These are phyloP conservation scores for Sebastes aleutianus DNA, from an alignment of 2,797 vertebrate species.

Conservation along the genomic window DNA sequence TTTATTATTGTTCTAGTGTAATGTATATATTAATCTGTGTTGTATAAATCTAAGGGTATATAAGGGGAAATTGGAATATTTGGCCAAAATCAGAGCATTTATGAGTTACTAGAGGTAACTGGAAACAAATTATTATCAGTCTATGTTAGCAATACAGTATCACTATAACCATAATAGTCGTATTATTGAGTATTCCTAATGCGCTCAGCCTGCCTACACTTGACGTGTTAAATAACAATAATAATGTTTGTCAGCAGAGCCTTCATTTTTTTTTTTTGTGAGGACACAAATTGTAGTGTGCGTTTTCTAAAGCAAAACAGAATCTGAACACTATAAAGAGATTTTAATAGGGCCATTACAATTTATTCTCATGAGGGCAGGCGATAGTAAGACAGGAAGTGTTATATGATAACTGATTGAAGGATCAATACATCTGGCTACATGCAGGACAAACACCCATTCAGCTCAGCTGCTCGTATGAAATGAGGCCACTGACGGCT, in stretches of 20 bases:
- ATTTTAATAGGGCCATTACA: constrained; percentile 33
- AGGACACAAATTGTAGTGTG: not conserved
- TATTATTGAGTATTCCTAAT: not conserved
- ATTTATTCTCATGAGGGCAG: constrained; percentile 20
- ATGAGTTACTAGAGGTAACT: not conserved
- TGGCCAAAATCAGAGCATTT: not conserved
- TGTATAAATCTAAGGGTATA: not conserved
- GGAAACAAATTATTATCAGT: not conserved
- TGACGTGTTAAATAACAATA: not conserved
- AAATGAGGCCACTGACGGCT: constrained; percentile 40
- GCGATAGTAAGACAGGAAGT: constrained; percentile 49
- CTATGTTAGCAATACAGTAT: not conserved
- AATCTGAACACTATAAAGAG: not conserved
- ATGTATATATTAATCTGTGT: not conserved
- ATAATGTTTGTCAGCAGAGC: not conserved
- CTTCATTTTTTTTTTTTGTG: not conserved
- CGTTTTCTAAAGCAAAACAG: not conserved
- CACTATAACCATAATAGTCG: not conserved
- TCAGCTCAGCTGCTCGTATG: constrained; percentile 32
- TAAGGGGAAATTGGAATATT: not conserved
- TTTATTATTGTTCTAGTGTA: not conserved
- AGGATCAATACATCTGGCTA: constrained; percentile 57
- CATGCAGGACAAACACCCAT: constrained; percentile 51
- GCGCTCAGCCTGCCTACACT: not conserved
- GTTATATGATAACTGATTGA: constrained; percentile 44